Evolutionary conservation across 2,797 vertebrate species (phyloP).

Genomic region (Chaetophractus vellerosus): DNA sequence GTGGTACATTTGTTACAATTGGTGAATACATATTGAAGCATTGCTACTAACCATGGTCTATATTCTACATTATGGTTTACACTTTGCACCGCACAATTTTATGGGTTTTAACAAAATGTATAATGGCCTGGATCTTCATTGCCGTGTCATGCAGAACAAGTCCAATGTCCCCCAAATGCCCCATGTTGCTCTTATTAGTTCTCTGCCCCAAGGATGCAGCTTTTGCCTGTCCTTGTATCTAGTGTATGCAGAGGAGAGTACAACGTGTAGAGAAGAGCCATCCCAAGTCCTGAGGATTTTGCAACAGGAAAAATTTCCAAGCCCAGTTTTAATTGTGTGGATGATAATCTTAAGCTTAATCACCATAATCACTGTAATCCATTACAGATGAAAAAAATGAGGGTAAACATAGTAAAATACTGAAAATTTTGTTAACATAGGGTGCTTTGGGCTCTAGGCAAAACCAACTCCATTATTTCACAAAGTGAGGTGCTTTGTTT

Average conservation of each 20-base stretch:
- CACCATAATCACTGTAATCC: background rate
- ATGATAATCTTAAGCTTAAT: background rate
- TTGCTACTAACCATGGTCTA: too few relatives aligned
- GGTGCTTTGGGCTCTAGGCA: background rate
- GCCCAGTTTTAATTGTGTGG: background rate
- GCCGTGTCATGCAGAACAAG: too few relatives aligned
- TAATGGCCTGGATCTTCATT: too few relatives aligned
- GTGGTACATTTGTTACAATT: too few relatives aligned
- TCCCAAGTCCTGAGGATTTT: background rate
- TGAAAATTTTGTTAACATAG: background rate
- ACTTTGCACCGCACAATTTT: too few relatives aligned
- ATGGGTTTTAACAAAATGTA: too few relatives aligned
- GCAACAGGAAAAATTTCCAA: conserved; percentile 13
- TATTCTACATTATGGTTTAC: too few relatives aligned
- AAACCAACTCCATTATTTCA: background rate
- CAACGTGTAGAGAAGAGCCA: background rate
- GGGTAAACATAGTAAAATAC: background rate
- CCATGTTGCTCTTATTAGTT: background rate
- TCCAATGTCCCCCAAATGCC: too few relatives aligned
- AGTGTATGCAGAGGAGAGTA: background rate
- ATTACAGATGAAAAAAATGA: conserved; percentile 22
- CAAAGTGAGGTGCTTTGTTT: background rate
- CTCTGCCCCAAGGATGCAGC: background rate
- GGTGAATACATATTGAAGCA: too few relatives aligned
- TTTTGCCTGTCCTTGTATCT: background rate